phyloP scores from a whole-genome alignment of 2,113 vertebrate genomes.

The Amphiprion percula region DNA sequence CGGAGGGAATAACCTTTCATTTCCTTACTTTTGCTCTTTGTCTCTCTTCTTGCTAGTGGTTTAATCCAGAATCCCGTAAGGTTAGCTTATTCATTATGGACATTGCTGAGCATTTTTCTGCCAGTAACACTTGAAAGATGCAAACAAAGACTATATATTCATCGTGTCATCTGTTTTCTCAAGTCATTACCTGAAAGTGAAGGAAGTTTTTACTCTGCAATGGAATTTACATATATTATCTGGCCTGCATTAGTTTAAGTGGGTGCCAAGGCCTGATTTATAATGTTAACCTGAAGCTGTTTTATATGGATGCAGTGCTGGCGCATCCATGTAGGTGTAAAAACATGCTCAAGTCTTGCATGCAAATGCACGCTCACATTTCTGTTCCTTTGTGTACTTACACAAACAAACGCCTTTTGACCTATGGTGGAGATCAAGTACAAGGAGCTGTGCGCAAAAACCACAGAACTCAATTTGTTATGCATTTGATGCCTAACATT shows the following conservation, averaged over 20 bases:
- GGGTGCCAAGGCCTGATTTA: conserved; percentile 4
- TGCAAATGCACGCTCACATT: conserved; percentile 26
- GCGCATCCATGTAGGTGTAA: conserved; percentile 26
- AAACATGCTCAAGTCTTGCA: not conserved
- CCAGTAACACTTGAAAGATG: conserved; percentile 19
- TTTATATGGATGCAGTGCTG: conserved; percentile 19
- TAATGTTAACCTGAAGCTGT: not conserved
- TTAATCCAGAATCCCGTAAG: conserved; percentile 55
- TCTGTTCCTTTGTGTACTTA: conserved; percentile 12
- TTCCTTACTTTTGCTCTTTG: conserved; percentile 52
- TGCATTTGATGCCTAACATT: conserved; percentile 52
- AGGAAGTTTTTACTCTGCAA: conserved; percentile 10
- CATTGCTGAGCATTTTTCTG: conserved; percentile 19
- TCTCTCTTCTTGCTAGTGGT: conserved; percentile 33
- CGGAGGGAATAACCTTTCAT: conserved; percentile 59
- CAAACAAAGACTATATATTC: not conserved
- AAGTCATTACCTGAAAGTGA: not conserved
- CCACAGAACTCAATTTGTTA: conserved; percentile 37
- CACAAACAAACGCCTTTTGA: conserved; percentile 45
- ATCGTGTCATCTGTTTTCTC: not conserved
- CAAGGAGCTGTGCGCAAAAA: conserved; percentile 19
- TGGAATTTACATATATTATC: conserved; percentile 19
- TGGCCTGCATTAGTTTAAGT: conserved; percentile 18
- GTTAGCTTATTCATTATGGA: conserved; percentile 48
- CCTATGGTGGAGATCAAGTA: conserved; percentile 40